phyloP scores from a whole-genome alignment of 1,140 invertebrate genomes.

The Phymorhynchus buccinoides region DNA sequence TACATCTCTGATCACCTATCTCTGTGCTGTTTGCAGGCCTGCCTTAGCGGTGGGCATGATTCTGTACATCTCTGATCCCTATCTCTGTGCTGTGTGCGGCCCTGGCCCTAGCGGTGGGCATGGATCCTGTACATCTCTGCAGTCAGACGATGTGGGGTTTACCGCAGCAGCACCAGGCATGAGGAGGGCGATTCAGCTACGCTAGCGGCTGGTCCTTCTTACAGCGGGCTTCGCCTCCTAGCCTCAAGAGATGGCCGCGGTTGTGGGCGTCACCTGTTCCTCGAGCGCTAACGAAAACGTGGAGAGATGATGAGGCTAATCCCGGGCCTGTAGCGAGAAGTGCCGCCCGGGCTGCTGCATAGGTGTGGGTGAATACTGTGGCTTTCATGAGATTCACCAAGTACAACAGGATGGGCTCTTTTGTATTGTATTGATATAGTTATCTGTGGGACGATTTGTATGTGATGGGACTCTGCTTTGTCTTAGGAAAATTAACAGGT shows the following conservation, averaged over 20 bases:
- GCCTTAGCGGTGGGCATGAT: too few species aligned
- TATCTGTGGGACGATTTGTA: too few species aligned
- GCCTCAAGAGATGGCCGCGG: slow-evolving; percentile 59
- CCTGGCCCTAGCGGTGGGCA: slow-evolving; percentile 61
- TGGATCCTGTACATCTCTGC: slow-evolving; percentile 69
- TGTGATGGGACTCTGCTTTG: too few species aligned
- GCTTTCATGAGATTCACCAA: too few species aligned
- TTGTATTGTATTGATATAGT: too few species aligned
- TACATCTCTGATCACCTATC: too few species aligned
- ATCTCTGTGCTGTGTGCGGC: slow-evolving; percentile 45
- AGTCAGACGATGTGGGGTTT: slow-evolving; percentile 67
- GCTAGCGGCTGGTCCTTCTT: slow-evolving; percentile 67
- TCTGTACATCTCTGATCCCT: too few species aligned
- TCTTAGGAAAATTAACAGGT: too few species aligned
- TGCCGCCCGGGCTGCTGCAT: slow-evolving; percentile 39
- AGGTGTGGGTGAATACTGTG: too few species aligned
- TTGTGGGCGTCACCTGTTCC: slow-evolving; percentile 63
- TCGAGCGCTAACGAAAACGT: slow-evolving; percentile 52
- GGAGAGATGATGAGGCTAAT: slow-evolving; percentile 60
- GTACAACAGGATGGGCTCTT: too few species aligned
- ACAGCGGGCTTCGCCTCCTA: slow-evolving; percentile 60
- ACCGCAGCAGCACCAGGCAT: slow-evolving; percentile 51
- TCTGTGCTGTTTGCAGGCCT: too few species aligned
- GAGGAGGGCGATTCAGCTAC: slow-evolving; percentile 57
- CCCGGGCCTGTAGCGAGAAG: slow-evolving; percentile 59